phyloP scores from a whole-genome alignment of 2,797 vertebrate species.

The Enteromius treurensis region DNA sequence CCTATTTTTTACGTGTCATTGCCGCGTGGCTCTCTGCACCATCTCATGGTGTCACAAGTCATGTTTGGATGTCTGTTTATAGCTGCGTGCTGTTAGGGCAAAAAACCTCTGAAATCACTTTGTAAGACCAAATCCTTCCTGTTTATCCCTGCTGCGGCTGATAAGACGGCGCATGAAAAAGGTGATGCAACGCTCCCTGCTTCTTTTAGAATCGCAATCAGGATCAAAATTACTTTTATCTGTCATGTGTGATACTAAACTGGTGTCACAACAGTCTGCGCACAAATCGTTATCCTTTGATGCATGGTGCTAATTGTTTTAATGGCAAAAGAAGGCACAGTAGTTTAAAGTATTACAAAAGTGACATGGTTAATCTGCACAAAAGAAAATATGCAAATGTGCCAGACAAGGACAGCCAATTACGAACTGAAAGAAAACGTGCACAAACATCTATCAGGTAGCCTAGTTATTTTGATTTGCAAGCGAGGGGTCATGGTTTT shows the following conservation, averaged over 20 bases:
- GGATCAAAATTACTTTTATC: constrained; percentile 29
- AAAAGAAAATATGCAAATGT: constrained; percentile 24
- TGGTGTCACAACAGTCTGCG: neutral
- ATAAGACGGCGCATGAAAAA: constrained; percentile 7
- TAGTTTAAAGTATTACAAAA: constrained; percentile 6
- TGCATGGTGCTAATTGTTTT: constrained; percentile 6
- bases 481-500: neutral
- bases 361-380: neutral
- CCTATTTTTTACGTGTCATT: neutral
- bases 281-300: constrained; percentile 1
- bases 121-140: constrained; percentile 39
- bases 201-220: constrained; percentile 11
- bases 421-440: neutral
- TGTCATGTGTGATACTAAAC: neutral
- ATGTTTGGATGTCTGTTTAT: constrained; percentile 35
- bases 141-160: constrained; percentile 40
- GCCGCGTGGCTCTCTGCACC: neutral
- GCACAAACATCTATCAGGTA: neutral
- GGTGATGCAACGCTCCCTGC: constrained; percentile 27
- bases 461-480: neutral
- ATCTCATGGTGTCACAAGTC: constrained; percentile 15
- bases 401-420: neutral
- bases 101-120: constrained; percentile 40
- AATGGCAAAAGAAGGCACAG: constrained; percentile 3
- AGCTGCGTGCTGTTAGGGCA: constrained; percentile 18